Percentiles rank a stretch among this genome's conserved stretches.
Conservation (phyloP, 2,888 invertebrate species). For the Macrosiphum euphorbiae region DNA sequence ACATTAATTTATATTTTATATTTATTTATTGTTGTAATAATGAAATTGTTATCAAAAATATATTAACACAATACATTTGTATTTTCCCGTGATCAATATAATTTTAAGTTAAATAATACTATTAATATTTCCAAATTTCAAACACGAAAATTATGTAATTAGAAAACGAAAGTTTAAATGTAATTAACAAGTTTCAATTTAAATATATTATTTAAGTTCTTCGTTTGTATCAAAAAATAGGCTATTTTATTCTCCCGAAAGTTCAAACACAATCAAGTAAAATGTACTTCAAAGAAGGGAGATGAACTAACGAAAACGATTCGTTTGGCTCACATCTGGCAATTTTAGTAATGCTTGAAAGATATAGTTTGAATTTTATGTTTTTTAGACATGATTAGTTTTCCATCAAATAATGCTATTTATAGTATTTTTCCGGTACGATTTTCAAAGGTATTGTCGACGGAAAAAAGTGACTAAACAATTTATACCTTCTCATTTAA, state of each 20-base stretch:
- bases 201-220: not conserved
- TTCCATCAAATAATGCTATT: conserved; percentile 42
- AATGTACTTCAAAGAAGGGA: conserved; percentile 15
- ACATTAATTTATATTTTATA: not conserved
- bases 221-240: not conserved
- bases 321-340: conserved; percentile 45
- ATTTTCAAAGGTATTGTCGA: not conserved
- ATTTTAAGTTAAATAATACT: not conserved
- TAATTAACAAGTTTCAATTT: not conserved
- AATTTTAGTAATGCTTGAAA: conserved; percentile 26
- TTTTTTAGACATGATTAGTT: conserved; percentile 37
- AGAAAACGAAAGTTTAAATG: not conserved
- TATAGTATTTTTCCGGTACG: not conserved
- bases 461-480: not conserved
- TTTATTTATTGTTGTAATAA: not conserved
- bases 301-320: not conserved
- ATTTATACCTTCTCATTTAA: not conserved
- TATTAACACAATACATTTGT: not conserved
- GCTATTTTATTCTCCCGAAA: conserved; percentile 14
- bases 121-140: not conserved
- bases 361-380: conserved; percentile 42
- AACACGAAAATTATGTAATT: not conserved
- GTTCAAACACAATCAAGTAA: conserved; percentile 39
- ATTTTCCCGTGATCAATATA: not conserved
- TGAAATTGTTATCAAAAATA: not conserved